Percentiles rank a stretch among this genome's conserved stretches.
phyloP scores from a whole-genome alignment of 2,888 invertebrate genomes.

The Andrena hattorfiana region DNA sequence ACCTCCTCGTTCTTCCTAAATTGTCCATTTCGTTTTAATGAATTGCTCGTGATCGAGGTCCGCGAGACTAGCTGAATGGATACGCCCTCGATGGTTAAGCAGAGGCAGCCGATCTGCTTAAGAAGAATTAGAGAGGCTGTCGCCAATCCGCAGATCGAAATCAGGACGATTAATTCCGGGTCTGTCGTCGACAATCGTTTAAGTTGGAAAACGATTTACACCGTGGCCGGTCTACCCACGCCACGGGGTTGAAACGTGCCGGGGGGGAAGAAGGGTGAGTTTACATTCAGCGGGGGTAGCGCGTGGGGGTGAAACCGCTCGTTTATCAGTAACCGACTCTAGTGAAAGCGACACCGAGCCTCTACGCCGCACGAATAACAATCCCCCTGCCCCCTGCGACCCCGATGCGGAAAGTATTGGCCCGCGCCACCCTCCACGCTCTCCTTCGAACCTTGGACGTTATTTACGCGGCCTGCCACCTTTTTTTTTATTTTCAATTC shows the following conservation, averaged over 20 bases:
- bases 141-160: constrained; percentile 36
- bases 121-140: constrained; percentile 8
- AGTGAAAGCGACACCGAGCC: constrained; percentile 84
- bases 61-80: neutral
- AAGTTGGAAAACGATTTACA: constrained; percentile 80
- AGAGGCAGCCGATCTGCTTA: neutral
- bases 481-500: constrained; percentile 79
- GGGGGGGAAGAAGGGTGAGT: constrained; percentile 76
- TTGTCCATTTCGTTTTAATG: constrained; percentile 1
- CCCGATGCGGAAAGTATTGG: constrained; percentile 77
- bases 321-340: constrained; percentile 84
- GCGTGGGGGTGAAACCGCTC: constrained; percentile 81
- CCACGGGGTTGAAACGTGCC: constrained; percentile 68
- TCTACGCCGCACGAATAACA: constrained; percentile 83
- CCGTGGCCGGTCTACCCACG: constrained; percentile 52
- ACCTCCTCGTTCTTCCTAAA: constrained; percentile 49
- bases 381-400: constrained; percentile 68
- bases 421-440: constrained; percentile 52
- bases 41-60: neutral
- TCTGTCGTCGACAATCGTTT: constrained; percentile 79
- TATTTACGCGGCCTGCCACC: constrained; percentile 69
- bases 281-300: constrained; percentile 79
- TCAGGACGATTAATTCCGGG: constrained; percentile 75
- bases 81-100: neutral
- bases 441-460: constrained; percentile 62